These are phyloP conservation scores for Lonchura striata DNA, from an alignment of 2,113 vertebrate species.

Conservation along the genomic window DNA sequence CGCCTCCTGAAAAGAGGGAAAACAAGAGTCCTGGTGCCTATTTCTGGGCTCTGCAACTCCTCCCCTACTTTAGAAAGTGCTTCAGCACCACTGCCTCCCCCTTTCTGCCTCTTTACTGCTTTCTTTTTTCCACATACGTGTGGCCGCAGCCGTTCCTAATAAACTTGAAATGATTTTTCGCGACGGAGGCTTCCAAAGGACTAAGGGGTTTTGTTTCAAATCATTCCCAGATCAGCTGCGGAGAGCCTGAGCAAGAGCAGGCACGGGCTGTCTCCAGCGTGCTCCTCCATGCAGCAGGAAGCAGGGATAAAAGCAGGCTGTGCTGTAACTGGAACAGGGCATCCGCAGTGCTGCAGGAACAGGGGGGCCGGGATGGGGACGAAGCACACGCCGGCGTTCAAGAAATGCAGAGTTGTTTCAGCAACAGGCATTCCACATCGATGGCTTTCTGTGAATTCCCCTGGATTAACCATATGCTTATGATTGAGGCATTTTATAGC, in stretches of 20 bases:
- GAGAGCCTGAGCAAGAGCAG: conserved; percentile 52
- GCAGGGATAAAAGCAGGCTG: conserved; percentile 13
- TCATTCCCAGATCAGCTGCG: conserved; percentile 71
- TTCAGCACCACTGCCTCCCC: neutral
- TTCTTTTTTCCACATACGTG: conserved; percentile 42
- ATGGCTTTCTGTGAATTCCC: neutral
- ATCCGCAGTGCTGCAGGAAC: conserved; percentile 16
- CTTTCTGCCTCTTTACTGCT: neutral
- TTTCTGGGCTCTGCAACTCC: conserved; percentile 19
- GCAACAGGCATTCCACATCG: neutral
- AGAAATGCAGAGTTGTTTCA: neutral
- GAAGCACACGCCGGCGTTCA: neutral
- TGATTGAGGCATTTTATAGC: neutral
- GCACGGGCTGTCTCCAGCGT: neutral
- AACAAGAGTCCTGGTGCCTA: neutral
- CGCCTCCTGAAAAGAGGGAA: neutral
- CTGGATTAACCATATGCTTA: neutral
- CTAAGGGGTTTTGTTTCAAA: conserved; percentile 69
- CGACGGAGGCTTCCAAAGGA: conserved; percentile 58
- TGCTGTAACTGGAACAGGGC: neutral
- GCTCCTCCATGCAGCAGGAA: conserved; percentile 62
- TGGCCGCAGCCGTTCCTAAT: conserved; percentile 75
- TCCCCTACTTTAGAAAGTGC: neutral
- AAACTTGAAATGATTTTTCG: conserved; percentile 72
- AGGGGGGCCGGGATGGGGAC: neutral